A percentile compares a stretch with the other conserved stretches of the same genome.
Evolutionary conservation across 2,888 invertebrate species (phyloP).

Genomic region (Scaptomyza cyrtandrae): DNA sequence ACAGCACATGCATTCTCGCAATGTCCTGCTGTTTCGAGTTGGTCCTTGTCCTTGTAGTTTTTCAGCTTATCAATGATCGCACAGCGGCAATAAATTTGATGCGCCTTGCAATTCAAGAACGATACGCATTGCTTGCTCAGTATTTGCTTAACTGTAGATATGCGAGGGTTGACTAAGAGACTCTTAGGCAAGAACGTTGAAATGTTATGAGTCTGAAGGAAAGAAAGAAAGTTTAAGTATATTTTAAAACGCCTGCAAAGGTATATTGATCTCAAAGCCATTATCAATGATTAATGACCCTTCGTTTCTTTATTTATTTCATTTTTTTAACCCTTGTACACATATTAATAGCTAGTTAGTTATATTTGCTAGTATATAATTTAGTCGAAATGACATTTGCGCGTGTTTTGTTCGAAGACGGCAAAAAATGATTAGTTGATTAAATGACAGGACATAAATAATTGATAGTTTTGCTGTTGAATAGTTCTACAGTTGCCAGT

Average conservation of each 20-base stretch:
- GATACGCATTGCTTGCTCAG: constrained; percentile 8
- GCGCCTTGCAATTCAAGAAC: constrained; percentile 14
- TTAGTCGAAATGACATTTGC: constrained; percentile 65
- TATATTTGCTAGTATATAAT: constrained; percentile 4
- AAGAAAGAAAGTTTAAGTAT: no score
- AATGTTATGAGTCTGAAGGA: neutral
- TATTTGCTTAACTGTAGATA: constrained; percentile 3
- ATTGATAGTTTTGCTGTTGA: constrained; percentile 60
- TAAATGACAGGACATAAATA: constrained; percentile 56
- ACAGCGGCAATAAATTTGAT: constrained; percentile 48
- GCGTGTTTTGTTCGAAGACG: constrained; percentile 55
- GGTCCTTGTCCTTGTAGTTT: constrained; percentile 20
- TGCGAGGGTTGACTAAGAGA: constrained; percentile 1
- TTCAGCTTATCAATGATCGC: constrained; percentile 49
- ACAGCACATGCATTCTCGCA: constrained; percentile 21
- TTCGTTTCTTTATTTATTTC: neutral
- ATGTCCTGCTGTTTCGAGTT: neutral
- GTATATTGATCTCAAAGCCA: neutral
- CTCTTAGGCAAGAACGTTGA: no score
- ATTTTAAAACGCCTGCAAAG: no score
- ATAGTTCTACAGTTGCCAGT: constrained; percentile 14
- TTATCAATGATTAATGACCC: constrained; percentile 6
- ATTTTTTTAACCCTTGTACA: neutral
- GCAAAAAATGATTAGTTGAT: constrained; percentile 52
- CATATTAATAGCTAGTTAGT: neutral